These are phyloP conservation scores for Sinodicranocentrus sp. DNA, from an alignment of 2,888 invertebrate genomes.

Conservation along the genomic window DNA sequence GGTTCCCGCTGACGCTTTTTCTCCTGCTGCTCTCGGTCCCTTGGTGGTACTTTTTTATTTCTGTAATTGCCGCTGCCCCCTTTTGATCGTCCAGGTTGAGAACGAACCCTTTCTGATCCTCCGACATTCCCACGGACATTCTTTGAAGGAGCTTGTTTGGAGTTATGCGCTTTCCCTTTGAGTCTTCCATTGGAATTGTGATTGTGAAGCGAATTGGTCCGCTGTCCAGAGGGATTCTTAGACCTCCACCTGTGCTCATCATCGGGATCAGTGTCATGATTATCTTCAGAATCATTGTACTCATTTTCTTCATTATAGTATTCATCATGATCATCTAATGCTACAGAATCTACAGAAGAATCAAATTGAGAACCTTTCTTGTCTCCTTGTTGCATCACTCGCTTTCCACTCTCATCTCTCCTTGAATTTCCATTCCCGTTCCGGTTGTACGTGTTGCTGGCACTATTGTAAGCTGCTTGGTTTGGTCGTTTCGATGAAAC, in stretches of 20 bases:
- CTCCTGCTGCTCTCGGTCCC: background rate
- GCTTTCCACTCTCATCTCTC: constrained; percentile 13
- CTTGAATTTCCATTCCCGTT: constrained; percentile 10
- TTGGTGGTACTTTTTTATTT: constrained; percentile 37
- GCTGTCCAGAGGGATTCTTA: constrained; percentile 67
- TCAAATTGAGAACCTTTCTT: constrained; percentile 64
- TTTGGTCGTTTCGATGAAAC: background rate
- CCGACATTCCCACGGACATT: constrained; percentile 62
- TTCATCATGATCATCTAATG: constrained; percentile 32
- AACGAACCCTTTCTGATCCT: constrained; percentile 53
- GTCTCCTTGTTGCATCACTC: constrained; percentile 32
- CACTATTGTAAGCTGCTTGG: background rate
- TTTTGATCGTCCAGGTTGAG: constrained; percentile 58
- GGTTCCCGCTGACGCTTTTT: background rate
- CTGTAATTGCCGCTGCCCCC: constrained; percentile 47
- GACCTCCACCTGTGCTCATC: constrained; percentile 64
- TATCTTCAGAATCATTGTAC: constrained; percentile 43
- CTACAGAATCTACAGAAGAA: constrained; percentile 49
- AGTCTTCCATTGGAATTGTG: constrained; percentile 62
- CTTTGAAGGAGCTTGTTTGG: constrained; percentile 62
- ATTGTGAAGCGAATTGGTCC: constrained; percentile 69
- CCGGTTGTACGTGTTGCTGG: constrained; percentile 12
- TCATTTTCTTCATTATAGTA: constrained; percentile 16
- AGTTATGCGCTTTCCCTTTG: constrained; percentile 40
- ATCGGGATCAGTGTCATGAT: constrained; percentile 32